phyloP scores from a whole-genome alignment of 2,113 vertebrate genomes.

The Gymnorhina tibicen region DNA sequence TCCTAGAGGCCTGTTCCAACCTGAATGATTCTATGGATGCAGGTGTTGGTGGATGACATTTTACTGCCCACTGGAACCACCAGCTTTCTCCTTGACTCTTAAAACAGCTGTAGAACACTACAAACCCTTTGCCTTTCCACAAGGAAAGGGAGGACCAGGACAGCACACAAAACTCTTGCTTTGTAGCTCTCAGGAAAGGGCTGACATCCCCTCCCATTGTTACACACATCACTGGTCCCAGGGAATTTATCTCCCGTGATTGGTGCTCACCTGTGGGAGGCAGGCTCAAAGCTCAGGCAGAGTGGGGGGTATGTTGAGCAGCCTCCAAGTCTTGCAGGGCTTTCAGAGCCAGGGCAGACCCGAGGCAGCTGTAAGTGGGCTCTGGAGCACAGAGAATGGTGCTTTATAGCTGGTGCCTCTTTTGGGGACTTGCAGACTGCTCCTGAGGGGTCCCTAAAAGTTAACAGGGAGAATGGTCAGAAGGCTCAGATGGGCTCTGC shows the following conservation, averaged over 20 bases:
- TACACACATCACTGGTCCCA: background rate
- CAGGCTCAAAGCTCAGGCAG: background rate
- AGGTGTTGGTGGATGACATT: background rate
- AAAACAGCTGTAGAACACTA: fast-evolving
- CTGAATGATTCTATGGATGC: background rate
- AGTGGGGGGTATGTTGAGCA: background rate
- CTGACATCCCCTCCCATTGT: background rate
- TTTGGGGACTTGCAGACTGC: background rate
- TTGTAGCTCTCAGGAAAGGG: background rate
- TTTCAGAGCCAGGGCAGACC: background rate
- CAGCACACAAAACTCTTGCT: background rate
- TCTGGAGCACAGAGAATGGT: background rate
- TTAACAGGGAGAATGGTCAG: background rate
- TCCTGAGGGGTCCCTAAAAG: background rate
- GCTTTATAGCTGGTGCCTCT: background rate
- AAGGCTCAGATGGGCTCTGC: background rate
- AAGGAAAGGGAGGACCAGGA: background rate
- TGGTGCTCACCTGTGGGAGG: background rate
- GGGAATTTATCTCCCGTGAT: background rate
- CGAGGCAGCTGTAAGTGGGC: background rate
- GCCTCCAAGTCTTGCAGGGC: background rate
- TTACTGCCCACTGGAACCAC: background rate
- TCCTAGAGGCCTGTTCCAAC: background rate
- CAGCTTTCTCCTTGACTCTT: background rate
- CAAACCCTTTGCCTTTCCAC: background rate